Percentiles rank a stretch among this genome's conserved stretches.
Conservation (phyloP, 1,140 invertebrate genomes). For the Propsilocerus akamusi region DNA sequence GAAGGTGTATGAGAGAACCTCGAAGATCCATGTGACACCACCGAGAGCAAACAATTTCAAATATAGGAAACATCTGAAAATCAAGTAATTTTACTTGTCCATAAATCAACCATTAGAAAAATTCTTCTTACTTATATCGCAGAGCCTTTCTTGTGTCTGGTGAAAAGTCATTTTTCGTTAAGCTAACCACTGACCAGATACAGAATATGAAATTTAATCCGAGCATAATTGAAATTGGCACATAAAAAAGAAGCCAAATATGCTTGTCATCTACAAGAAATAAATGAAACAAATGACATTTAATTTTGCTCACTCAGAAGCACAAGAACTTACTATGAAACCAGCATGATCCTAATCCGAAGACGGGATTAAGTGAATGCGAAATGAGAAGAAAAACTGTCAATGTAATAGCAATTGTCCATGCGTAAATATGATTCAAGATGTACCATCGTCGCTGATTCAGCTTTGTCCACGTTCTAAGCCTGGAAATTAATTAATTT, state of each 20-base stretch:
- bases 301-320: slow-evolving; percentile 1
- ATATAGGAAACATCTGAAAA: slow-evolving; percentile 38
- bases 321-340: slow-evolving; percentile 29
- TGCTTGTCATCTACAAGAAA: slow-evolving; percentile 29
- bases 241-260: slow-evolving; percentile 46
- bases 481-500: slow-evolving; percentile 14
- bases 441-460: slow-evolving; percentile 28
- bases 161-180: slow-evolving; percentile 31
- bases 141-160: slow-evolving; percentile 30
- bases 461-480: slow-evolving; percentile 19
- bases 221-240: slow-evolving; percentile 35
- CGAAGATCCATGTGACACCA: slow-evolving; percentile 55
- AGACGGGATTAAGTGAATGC: slow-evolving; percentile 32
- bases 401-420: slow-evolving; percentile 32
- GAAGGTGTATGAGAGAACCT: slow-evolving; percentile 27
- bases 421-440: slow-evolving; percentile 33
- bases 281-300: slow-evolving; percentile 6
- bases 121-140: slow-evolving; percentile 35
- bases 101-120: too few relatives aligned
- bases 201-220: slow-evolving; percentile 35
- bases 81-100: too few relatives aligned
- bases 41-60: slow-evolving; percentile 48
- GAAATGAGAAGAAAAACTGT: slow-evolving; percentile 27
- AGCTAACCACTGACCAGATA: slow-evolving; percentile 28
- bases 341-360: slow-evolving; percentile 37